These are phyloP conservation scores for Nasonia vitripennis DNA, from an alignment of 1,140 invertebrate genomes.

Conservation along the genomic window DNA sequence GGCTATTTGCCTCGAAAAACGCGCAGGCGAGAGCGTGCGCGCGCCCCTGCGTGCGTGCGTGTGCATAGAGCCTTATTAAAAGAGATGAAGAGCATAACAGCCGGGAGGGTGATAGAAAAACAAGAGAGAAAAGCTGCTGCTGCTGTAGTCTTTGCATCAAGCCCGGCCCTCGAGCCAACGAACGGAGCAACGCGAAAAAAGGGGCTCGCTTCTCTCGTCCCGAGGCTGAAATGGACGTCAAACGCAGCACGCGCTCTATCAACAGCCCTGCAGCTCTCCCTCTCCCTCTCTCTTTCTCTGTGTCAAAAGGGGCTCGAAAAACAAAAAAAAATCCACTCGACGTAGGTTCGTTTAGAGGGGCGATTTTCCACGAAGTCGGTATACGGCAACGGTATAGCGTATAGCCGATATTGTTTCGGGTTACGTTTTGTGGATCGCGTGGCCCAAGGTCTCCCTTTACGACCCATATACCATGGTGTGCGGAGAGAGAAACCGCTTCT, in stretches of 20 bases:
- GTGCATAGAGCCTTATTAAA: conserved; percentile 39
- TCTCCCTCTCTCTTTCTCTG: background rate
- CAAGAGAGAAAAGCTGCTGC: background rate
- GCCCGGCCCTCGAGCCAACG: background rate
- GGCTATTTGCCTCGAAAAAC: conserved; percentile 19
- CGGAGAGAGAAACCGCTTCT: conserved; percentile 15
- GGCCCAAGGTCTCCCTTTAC: conserved; percentile 14
- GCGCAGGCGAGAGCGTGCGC: background rate
- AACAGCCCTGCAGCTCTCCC: background rate
- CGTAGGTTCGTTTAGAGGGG: background rate
- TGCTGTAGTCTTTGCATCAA: background rate
- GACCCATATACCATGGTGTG: background rate
- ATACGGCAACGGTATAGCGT: background rate
- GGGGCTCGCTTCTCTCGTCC: conserved; percentile 14
- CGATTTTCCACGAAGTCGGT: conserved; percentile 11
- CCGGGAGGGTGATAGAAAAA: background rate
- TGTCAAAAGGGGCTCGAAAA: conserved; percentile 2
- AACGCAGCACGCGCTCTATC: conserved; percentile 24
- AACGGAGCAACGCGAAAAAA: conserved; percentile 35
- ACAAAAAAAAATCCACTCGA: conserved; percentile 27
- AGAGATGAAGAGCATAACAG: background rate
- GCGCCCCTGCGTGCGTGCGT: background rate
- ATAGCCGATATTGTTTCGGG: conserved; percentile 35
- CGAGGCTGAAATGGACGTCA: background rate
- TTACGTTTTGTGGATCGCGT: conserved; percentile 24